phyloP scores from a whole-genome alignment of 2,113 vertebrate genomes.

The Proterorhinus semilunaris region DNA sequence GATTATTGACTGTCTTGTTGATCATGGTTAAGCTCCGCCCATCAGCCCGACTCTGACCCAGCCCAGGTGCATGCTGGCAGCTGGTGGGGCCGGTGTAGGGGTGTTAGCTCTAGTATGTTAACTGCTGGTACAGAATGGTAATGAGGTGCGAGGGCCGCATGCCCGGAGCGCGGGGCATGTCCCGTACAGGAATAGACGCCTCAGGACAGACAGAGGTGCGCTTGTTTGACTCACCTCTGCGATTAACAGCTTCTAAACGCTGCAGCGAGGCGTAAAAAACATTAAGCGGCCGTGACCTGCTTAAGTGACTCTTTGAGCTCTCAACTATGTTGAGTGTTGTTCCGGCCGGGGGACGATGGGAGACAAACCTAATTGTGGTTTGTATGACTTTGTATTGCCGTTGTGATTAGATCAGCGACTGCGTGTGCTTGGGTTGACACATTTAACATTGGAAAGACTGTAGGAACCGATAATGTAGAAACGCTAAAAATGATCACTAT shows the following conservation, averaged over 20 bases:
- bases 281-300: too few species aligned
- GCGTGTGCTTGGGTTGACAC: too few species aligned
- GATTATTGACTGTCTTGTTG: too few species aligned
- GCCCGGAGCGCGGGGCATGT: slow-evolving; percentile 55
- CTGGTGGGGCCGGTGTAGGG: slow-evolving; percentile 20
- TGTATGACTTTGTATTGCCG: too few species aligned
- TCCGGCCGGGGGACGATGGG: too few species aligned
- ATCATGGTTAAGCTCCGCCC: slow-evolving; percentile 10
- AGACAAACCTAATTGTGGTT: too few species aligned
- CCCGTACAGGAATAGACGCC: slow-evolving; percentile 64
- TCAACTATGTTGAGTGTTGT: too few species aligned
- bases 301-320: too few species aligned
- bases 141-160: slow-evolving; percentile 65
- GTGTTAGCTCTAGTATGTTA: slow-evolving; percentile 41
- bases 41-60: slow-evolving; percentile 13
- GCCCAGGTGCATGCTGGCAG: slow-evolving; percentile 9
- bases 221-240: slow-evolving; percentile 47
- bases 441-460: too few species aligned
- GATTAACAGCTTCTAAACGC: slow-evolving; percentile 60
- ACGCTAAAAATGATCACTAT: too few species aligned
- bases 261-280: slow-evolving; percentile 1
- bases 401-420: too few species aligned
- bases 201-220: slow-evolving; percentile 33
- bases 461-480: too few species aligned
- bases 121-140: slow-evolving; percentile 61